phyloP scores from a whole-genome alignment of 1,140 invertebrate species.

The Maconellicoccus hirsutus region DNA sequence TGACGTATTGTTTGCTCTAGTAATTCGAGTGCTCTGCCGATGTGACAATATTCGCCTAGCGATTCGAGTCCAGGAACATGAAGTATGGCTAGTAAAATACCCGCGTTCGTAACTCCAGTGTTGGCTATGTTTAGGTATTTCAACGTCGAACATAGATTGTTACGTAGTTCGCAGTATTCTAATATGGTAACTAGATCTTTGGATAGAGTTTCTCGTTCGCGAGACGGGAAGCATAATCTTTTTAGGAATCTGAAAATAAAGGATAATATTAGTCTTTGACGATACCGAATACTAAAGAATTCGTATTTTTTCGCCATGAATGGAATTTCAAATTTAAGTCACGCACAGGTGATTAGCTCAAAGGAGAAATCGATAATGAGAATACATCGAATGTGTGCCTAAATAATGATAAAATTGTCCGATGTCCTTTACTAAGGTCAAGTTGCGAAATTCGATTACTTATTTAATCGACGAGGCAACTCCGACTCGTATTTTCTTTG shows the following conservation, averaged over 20 bases:
- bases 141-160: constrained; percentile 37
- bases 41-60: constrained; percentile 39
- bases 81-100: constrained; percentile 36
- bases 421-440: no score
- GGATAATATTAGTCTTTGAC: no score
- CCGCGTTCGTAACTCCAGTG: constrained; percentile 37
- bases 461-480: no score
- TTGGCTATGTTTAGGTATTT: constrained; percentile 38
- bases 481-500: no score
- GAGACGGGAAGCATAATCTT: constrained; percentile 5
- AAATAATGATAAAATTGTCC: no score
- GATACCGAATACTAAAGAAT: no score
- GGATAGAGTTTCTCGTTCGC: constrained; percentile 11
- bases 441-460: no score
- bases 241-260: constrained; percentile 19
- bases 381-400: no score
- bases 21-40: constrained; percentile 37
- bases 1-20: constrained; percentile 31
- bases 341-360: no score
- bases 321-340: no score
- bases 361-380: no score
- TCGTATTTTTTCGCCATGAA: no score
- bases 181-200: constrained; percentile 34
- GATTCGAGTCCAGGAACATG: constrained; percentile 38
- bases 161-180: constrained; percentile 37